phyloP scores from a whole-genome alignment of 1,140 invertebrate genomes.

The Atta cephalotes region DNA sequence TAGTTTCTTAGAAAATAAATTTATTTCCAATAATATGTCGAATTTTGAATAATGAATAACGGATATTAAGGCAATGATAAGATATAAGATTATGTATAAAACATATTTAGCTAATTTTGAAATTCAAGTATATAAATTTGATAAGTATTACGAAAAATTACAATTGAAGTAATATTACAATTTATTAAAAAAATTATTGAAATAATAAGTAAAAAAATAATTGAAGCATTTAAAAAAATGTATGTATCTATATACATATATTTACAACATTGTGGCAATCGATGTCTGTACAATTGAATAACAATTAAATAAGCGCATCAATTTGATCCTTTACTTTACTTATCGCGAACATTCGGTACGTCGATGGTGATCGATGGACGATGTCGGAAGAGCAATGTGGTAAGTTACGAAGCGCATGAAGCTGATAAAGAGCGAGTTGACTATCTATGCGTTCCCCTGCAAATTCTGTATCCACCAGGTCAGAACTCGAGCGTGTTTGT shows the following conservation, averaged over 20 bases:
- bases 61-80: background rate
- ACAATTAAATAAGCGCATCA: conserved; percentile 12
- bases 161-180: background rate
- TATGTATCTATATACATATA: background rate
- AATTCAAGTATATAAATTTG: background rate
- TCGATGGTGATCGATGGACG: conserved; percentile 49
- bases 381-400: conserved; percentile 34
- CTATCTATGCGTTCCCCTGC: conserved; percentile 22
- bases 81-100: background rate
- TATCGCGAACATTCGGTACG: conserved; percentile 26
- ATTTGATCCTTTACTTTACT: background rate
- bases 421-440: conserved; percentile 54
- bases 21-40: background rate
- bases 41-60: background rate
- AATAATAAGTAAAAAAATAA: background rate
- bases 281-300: background rate
- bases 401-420: conserved; percentile 44
- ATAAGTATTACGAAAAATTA: background rate
- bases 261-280: background rate
- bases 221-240: background rate
- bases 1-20: conserved; percentile 6
- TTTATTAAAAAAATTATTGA: conserved; percentile 1
- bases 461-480: conserved; percentile 47
- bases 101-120: background rate
- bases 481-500: conserved; percentile 18